A percentile compares a stretch with the other conserved stretches of the same genome.
Evolutionary conservation across 2,797 vertebrate species (phyloP).

Genomic region (Anniella stebbinsi): DNA sequence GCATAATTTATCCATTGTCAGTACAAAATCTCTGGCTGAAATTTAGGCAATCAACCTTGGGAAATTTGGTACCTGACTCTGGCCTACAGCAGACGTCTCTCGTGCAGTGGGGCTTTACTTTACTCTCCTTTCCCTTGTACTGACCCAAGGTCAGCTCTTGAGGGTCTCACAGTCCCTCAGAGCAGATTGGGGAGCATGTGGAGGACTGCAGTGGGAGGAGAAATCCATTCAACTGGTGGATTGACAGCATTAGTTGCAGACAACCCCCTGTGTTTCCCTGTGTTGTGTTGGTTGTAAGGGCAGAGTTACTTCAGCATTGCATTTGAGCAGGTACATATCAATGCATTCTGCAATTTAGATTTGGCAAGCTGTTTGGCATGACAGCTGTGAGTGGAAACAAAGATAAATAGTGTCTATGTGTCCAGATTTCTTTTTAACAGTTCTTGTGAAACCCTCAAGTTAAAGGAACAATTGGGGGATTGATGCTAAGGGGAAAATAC

Average conservation of each 20-base stretch:
- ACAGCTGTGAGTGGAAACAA: background rate
- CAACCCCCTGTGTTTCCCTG: too few species aligned
- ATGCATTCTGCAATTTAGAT: background rate
- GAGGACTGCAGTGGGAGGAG: too few species aligned
- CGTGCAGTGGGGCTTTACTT: too few species aligned
- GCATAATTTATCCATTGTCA: background rate
- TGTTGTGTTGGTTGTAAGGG: background rate
- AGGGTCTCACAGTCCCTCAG: too few species aligned
- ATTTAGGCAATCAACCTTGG: background rate
- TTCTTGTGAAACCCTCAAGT: background rate
- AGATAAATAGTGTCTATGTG: background rate
- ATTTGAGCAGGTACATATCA: background rate
- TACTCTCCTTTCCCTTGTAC: too few species aligned
- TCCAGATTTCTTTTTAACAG: background rate
- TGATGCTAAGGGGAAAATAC: background rate
- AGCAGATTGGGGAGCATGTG: too few species aligned
- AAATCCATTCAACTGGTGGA: too few species aligned
- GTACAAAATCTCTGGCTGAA: background rate
- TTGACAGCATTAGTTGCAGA: too few species aligned
- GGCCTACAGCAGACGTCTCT: too few species aligned
- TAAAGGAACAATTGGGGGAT: background rate
- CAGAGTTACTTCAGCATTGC: background rate
- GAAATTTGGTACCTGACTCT: background rate
- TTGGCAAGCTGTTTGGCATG: background rate
- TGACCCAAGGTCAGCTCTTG: too few species aligned